Percentiles rank a stretch among this genome's conserved stretches.
Conservation (phyloP, 2,113 vertebrate genomes). For the Trichechus manatus region DNA sequence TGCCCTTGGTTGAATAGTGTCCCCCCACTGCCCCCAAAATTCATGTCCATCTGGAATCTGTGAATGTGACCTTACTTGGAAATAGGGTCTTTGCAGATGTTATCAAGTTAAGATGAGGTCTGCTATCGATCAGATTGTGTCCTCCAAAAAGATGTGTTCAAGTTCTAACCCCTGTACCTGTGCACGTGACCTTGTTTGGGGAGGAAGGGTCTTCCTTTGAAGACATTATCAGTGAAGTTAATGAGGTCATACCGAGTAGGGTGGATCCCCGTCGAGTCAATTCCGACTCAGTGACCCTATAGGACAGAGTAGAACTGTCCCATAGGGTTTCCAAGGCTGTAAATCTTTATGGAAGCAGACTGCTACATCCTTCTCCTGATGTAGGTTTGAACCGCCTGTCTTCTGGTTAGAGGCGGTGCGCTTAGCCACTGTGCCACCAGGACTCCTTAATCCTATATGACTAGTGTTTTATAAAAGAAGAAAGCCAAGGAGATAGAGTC, state of each 20-base stretch:
- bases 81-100: neutral
- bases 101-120: neutral
- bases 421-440: neutral
- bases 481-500: neutral
- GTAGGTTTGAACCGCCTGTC: no score
- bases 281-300: neutral
- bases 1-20: neutral
- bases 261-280: neutral
- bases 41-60: neutral
- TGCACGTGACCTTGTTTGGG: neutral
- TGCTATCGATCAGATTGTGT: neutral
- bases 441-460: neutral
- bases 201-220: no score
- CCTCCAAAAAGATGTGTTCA: neutral
- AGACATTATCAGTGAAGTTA: no score
- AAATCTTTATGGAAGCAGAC: neutral
- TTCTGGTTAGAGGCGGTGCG: neutral
- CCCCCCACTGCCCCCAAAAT: neutral
- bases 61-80: neutral
- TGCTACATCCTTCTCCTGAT: neutral
- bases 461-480: neutral
- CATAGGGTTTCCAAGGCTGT: neutral
- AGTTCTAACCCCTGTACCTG: neutral
- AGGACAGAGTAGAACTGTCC: neutral
- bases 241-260: neutral